Conservation (phyloP, 1,140 invertebrate species). For the Pomacea maculata region DNA sequence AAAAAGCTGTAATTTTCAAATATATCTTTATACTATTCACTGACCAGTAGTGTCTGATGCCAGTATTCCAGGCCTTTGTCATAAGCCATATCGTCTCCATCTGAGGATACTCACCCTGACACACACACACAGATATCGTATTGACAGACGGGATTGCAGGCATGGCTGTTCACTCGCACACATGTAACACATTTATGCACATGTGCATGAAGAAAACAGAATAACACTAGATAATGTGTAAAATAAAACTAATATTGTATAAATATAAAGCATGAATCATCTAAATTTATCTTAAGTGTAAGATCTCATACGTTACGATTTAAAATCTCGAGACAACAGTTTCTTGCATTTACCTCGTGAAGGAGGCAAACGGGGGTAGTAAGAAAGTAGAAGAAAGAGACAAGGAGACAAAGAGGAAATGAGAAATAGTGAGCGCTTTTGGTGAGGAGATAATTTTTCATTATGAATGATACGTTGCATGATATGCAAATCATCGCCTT, state of each 20-base stretch:
- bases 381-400: background rate
- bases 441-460: too few relatives aligned
- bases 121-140: background rate
- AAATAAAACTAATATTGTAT: too few relatives aligned
- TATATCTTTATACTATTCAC: conserved; percentile 1
- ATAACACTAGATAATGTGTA: background rate
- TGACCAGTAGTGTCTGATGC: conserved; percentile 58
- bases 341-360: too few relatives aligned
- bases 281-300: too few relatives aligned
- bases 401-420: background rate
- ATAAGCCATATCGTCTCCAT: conserved; percentile 61
- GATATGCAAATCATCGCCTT: too few relatives aligned
- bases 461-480: too few relatives aligned
- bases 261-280: too few relatives aligned
- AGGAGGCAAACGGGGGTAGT: background rate
- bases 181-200: background rate
- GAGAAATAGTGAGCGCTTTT: too few relatives aligned
- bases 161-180: background rate
- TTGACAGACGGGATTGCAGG: background rate
- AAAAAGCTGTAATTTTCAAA: background rate
- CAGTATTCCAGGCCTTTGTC: conserved; percentile 63
- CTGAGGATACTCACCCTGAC: conserved; percentile 54
- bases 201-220: background rate
- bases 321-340: background rate
- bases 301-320: too few relatives aligned